These are phyloP conservation scores for Conus canariensis DNA, from an alignment of 2,888 invertebrate species.

Conservation along the genomic window DNA sequence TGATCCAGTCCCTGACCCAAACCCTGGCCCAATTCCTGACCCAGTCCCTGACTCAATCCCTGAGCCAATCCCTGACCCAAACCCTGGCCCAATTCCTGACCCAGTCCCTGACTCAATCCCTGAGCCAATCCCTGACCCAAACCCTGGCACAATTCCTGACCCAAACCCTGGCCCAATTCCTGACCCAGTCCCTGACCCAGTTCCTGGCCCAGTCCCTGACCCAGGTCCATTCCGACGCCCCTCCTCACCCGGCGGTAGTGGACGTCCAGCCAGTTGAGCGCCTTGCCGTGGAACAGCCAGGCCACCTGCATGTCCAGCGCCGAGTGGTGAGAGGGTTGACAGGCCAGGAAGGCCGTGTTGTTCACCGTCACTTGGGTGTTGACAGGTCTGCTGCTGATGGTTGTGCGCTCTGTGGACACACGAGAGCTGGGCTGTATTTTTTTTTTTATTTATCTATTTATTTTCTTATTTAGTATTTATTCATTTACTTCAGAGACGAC, in stretches of 20 bases:
- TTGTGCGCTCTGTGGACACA: conserved; percentile 50
- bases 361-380: conserved; percentile 64
- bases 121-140: too few species aligned
- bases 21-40: too few species aligned
- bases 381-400: conserved; percentile 52
- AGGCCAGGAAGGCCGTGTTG: conserved; percentile 83
- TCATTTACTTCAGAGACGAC: too few species aligned
- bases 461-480: background rate
- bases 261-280: conserved; percentile 28
- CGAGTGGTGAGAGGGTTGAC: conserved; percentile 86
- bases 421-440: background rate
- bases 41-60: too few species aligned
- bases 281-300: conserved; percentile 32
- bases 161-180: background rate
- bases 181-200: background rate
- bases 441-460: too few species aligned
- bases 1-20: too few species aligned
- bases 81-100: too few species aligned
- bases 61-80: too few species aligned
- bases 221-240: background rate
- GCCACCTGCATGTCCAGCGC: conserved; percentile 18
- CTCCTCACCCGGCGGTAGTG: background rate
- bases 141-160: too few species aligned
- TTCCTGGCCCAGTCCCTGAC: too few species aligned
- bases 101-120: too few species aligned